Evolutionary conservation across 2,113 vertebrate species (phyloP), one percentile per base, ranked within the genome.

Genomic region (Rissa tridactyla): DNA sequence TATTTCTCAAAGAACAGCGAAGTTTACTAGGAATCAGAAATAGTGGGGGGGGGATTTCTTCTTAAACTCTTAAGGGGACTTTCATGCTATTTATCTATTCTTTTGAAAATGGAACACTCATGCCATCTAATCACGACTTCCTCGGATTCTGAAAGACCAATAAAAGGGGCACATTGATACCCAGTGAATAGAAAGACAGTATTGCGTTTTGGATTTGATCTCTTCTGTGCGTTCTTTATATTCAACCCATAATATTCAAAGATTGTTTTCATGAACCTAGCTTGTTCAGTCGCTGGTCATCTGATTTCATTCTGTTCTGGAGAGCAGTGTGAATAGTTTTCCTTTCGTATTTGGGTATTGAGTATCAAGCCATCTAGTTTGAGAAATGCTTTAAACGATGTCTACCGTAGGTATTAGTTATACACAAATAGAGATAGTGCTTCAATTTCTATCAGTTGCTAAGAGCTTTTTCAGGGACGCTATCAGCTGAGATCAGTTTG

Each of bases 111-210:
- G 97, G 97, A 97, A 96, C 96, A 97, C 96, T 95, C 91, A 91
- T 97, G 96, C 96, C 97, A 97, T 97, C 97, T 97, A 97, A 97
- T 98, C 98, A 98, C 61, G 95, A 97, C 98, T 98, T 98, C 97
- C 96, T 98, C 49, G 55, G 97, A 98, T 97, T 94, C 97, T 97
- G 96, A 95, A 95, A 97, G 92, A 95, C 95, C 51, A 46, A 75
- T 98, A 96, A 97, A 98, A 98, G 96, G 94, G 92, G 71, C 96
- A 97, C 98, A 98, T 98, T 98, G 98, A 98, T 95, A 90, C 51
- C 54, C 75, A 95, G 78, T 98, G 98, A 98, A 98, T 97, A 96
- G 97, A 84, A 97, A 98, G 84, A 91, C 96, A 97, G 97, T 94
- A 77, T 90, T 93, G 51, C 69, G 34, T 85, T 96, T 97, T 85